phyloP scores from a whole-genome alignment of 92 coral and sea anemone genomes.

The Pocillopora grandis region DNA sequence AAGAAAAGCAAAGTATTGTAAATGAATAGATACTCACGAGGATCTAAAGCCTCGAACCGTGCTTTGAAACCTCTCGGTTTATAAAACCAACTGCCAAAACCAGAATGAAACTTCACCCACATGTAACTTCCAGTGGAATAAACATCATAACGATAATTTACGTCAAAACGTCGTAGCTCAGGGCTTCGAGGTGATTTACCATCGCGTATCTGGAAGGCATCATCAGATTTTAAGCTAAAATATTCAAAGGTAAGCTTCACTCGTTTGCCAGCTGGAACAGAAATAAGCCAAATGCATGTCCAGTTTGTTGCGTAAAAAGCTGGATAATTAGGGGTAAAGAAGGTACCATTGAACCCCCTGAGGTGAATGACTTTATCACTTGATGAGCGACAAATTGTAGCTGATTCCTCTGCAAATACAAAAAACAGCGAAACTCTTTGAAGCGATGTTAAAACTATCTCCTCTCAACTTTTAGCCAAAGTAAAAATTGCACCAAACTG shows the following conservation, averaged over 20 bases:
- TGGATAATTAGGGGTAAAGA: constrained; percentile 15
- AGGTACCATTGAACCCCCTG: constrained; percentile 10
- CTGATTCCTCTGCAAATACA: not conserved
- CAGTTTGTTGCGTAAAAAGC: not conserved
- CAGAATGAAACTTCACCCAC: constrained; percentile 13
- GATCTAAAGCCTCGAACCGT: constrained; percentile 10
- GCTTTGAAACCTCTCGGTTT: constrained; percentile 1
- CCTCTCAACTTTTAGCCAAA: too few relatives aligned
- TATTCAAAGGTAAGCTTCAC: constrained; percentile 7
- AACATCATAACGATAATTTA: not conserved
- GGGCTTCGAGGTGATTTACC: not conserved
- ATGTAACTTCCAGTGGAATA: constrained; percentile 12
- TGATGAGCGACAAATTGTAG: not conserved
- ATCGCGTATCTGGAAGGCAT: not conserved
- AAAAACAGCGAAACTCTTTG: not conserved
- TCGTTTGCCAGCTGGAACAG: constrained; percentile 6
- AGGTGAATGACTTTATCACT: not conserved
- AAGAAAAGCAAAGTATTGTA: not conserved
- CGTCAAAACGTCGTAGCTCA: not conserved
- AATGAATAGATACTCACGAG: not conserved
- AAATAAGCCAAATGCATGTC: constrained; percentile 1
- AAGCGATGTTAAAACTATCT: too few relatives aligned
- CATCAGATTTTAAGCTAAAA: not conserved
- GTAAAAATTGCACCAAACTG: too few relatives aligned
- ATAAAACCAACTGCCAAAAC: too few relatives aligned